Conservation (phyloP, 1,140 invertebrate species). For the Platorchestia sp. region DNA sequence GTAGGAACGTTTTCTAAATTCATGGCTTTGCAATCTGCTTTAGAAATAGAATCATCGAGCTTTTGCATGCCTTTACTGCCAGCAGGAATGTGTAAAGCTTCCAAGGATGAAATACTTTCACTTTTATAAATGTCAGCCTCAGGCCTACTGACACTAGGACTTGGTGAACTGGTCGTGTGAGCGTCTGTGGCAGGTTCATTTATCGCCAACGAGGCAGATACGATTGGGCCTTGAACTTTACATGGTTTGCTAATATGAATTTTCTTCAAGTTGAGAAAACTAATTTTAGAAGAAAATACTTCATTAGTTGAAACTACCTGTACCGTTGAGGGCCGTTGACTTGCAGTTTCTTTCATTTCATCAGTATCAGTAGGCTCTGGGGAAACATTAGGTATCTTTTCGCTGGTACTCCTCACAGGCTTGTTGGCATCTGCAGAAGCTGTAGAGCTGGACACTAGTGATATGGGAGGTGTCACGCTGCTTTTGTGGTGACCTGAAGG, state of each 20-base stretch:
- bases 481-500: not conserved
- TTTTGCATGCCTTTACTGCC: not conserved
- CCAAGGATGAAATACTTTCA: not conserved
- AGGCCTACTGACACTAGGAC: not conserved
- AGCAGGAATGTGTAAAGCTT: not conserved
- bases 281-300: not conserved
- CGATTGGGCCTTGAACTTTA: not conserved
- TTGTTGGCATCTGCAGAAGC: not conserved
- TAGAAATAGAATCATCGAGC: not conserved
- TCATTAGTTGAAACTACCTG: conserved; percentile 12
- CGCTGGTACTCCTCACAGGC: not conserved
- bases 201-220: not conserved
- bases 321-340: not conserved
- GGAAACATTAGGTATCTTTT: not conserved
- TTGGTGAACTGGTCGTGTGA: not conserved
- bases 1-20: no score
- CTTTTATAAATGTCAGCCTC: not conserved
- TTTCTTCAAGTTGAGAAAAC: not conserved
- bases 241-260: not conserved
- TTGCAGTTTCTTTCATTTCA: not conserved
- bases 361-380: not conserved
- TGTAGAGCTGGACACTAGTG: not conserved
- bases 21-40: not conserved
- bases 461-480: not conserved
- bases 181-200: not conserved